Percentiles rank a stretch among this genome's conserved stretches.
These are phyloP conservation scores for Cotesia glomerata DNA, from an alignment of 1,140 invertebrate species.

Conservation along the genomic window DNA sequence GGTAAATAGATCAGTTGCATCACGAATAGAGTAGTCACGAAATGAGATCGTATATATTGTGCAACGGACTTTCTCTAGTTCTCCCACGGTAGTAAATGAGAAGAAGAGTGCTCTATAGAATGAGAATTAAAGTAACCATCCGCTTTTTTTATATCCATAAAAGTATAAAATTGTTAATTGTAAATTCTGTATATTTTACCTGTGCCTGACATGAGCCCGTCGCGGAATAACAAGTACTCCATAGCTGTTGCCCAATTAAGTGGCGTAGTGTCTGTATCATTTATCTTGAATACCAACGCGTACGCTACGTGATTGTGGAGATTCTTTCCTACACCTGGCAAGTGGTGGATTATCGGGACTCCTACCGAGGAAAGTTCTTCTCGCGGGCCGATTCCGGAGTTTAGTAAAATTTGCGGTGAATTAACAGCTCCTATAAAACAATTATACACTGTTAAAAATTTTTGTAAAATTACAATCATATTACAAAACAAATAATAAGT, in stretches of 20 bases:
- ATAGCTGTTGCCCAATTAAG: conserved; percentile 88
- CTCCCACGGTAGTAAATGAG: conserved; percentile 9
- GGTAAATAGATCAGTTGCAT: conserved; percentile 38
- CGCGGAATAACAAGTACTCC: conserved; percentile 83
- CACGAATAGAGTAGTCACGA: conserved; percentile 42
- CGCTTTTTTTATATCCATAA: background rate
- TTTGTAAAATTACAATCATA: too few relatives aligned
- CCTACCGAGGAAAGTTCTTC: conserved; percentile 72
- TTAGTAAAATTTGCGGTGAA: conserved; percentile 82
- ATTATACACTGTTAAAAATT: too few relatives aligned
- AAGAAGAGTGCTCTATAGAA: background rate
- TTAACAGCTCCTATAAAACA: conserved; percentile 78
- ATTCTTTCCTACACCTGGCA: conserved; percentile 87
- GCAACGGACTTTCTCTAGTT: conserved; percentile 53
- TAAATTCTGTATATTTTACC: conserved; percentile 57
- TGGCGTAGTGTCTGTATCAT: conserved; percentile 80
- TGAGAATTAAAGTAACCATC: background rate
- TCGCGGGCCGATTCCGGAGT: conserved; percentile 82
- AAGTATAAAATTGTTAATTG: background rate
- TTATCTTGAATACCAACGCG: conserved; percentile 78
- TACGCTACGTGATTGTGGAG: conserved; percentile 86
- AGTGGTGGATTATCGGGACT: conserved; percentile 72
- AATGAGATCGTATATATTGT: conserved; percentile 45
- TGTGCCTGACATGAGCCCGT: conserved; percentile 84
- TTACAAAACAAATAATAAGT: too few relatives aligned